Evolutionary conservation across 2,113 vertebrate genomes (phyloP).

Genomic region (Brachypodius melanocephalos): DNA sequence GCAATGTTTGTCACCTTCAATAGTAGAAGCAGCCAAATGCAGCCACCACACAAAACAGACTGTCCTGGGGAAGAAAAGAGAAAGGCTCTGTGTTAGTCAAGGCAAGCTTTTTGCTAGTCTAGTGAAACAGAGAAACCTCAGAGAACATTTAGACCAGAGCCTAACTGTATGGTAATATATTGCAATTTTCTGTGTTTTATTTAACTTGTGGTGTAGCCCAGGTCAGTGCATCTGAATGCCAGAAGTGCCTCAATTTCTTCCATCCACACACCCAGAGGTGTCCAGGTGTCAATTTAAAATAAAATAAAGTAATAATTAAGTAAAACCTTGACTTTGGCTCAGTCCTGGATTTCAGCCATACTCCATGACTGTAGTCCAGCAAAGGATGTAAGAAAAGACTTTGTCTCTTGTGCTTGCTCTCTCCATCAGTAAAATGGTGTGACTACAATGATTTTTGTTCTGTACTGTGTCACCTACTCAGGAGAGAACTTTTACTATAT

Average conservation of each 20-base stretch:
- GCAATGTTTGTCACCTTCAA: slow-evolving; percentile 53
- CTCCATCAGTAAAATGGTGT: neutral
- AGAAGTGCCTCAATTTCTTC: neutral
- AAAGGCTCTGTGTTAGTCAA: neutral
- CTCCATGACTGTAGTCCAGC: neutral
- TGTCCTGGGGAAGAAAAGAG: slow-evolving; percentile 78
- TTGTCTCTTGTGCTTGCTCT: neutral
- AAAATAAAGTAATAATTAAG: neutral
- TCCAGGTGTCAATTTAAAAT: neutral
- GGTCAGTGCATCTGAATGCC: neutral
- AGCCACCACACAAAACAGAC: slow-evolving; percentile 88
- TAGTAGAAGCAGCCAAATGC: slow-evolving; percentile 94
- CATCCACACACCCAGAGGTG: neutral
- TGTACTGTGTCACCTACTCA: neutral
- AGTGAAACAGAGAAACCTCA: neutral
- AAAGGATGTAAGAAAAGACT: neutral
- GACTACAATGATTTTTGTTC: neutral
- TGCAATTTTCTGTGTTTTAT: neutral
- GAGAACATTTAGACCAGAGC: neutral
- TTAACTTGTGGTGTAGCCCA: neutral
- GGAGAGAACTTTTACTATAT: neutral
- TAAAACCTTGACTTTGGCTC: neutral
- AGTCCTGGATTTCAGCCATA: neutral
- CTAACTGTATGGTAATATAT: neutral
- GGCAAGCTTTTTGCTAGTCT: neutral